Evolutionary conservation across 2,797 vertebrate genomes (phyloP), one percentile per base, ranked within the genome.

Genomic region (Alcedo atthis): DNA sequence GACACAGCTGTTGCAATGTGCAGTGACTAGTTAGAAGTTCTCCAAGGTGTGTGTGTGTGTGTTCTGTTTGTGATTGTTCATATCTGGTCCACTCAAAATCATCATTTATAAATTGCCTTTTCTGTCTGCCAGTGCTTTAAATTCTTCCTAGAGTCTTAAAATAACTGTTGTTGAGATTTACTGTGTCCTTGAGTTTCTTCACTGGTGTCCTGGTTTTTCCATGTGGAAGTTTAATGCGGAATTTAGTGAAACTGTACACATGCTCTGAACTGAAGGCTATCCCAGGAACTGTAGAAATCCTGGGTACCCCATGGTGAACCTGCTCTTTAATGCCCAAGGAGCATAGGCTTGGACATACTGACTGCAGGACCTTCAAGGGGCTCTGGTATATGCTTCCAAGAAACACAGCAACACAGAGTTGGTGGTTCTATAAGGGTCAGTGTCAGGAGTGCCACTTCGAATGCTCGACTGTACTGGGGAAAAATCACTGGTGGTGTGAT

Each of bases 371-470:
- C 61, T 51, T 15, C 3, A 1, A 8, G 9, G 33, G 42, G 10
- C 40, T 48, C 22, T 48, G 45, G 45, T 26, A 37, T 45, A 16
- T 30, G 69, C 22, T 75, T 18, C n/a, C 55, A 3, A 6, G 32
- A 32, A 73, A 32, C 18, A 4, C 1, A 7, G 54, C 9, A 30
- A 1, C 3, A 1, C 5, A 5, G 48, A 20, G 32, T 25, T 45
- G 21, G 17, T 15, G 37, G 30, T 10, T 33, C n/a, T 64, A 3
- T 40, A 12, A 28, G 13, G 20, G 21, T 40, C 9, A 6, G 30
- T 28, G 18, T 21, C 5, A 0, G 25, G 24, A 42, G 30, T 22
- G 19, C 12, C 22, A 12, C 21, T 40, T 10, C 35, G 46, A 1
- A 13, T 74, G 30, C 40, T 17, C 12, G 2, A 1, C 6, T 17